phyloP scores from a whole-genome alignment of 2,113 vertebrate genomes.

The Sigmodon hispidus region DNA sequence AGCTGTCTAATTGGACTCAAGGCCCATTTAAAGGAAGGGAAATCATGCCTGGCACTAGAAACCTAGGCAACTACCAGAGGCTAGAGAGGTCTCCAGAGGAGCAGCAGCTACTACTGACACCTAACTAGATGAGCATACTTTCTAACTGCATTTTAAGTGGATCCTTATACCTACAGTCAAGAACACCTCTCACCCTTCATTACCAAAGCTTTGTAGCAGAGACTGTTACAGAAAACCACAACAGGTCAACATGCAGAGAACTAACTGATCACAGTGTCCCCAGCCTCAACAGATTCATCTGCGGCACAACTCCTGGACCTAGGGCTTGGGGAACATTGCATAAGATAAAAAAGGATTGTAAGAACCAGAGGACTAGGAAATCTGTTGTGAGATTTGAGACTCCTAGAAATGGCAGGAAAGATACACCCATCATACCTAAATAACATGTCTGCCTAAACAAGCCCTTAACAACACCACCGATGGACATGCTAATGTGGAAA shows the following conservation, averaged over 20 bases:
- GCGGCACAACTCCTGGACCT: background rate
- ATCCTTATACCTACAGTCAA: background rate
- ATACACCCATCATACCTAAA: background rate
- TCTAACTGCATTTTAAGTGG: background rate
- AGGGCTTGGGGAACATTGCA: background rate
- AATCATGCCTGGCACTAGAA: background rate
- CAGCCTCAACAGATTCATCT: background rate
- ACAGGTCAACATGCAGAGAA: background rate
- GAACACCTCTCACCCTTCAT: background rate
- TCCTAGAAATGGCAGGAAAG: background rate
- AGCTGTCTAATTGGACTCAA: background rate
- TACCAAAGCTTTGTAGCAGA: background rate
- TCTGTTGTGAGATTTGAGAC: background rate
- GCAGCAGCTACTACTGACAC: background rate
- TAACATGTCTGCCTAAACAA: background rate
- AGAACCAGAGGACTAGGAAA: background rate
- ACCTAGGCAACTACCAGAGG: background rate
- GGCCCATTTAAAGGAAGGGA: background rate
- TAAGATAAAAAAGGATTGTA: background rate
- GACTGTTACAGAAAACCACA: background rate
- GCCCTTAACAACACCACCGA: background rate
- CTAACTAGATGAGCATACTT: background rate
- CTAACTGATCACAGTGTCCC: too few relatives aligned
- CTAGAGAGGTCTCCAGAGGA: background rate
- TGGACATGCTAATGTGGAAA: background rate